Percentiles rank a stretch among this genome's conserved stretches.
These are phyloP conservation scores for Epizoanthus stellaris DNA, from an alignment of 92 coral and sea anemone species.

Conservation along the genomic window DNA sequence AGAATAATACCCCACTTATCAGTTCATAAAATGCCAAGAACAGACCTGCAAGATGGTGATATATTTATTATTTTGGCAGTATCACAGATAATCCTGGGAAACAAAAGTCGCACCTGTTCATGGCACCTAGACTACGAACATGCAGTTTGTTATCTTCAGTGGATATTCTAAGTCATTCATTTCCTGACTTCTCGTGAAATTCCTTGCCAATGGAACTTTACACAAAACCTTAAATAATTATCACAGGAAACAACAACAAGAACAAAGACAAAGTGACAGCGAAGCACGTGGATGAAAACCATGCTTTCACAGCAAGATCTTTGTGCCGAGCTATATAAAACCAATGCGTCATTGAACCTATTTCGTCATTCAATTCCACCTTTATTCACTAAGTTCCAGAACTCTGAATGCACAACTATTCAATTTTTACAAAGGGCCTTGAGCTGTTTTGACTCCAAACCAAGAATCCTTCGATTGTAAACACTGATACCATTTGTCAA, in stretches of 20 bases:
- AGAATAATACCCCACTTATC: slow-evolving; percentile 8
- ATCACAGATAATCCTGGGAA: not conserved
- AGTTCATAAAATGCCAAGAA: not conserved
- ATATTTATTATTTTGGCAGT: not conserved
- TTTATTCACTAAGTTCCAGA: not conserved
- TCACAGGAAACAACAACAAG: slow-evolving; percentile 19
- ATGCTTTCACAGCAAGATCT: slow-evolving; percentile 24
- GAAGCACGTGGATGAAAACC: slow-evolving; percentile 38
- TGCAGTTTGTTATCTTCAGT: too few species aligned
- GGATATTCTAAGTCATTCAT: not conserved
- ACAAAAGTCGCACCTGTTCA: too few species aligned
- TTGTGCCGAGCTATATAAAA: not conserved
- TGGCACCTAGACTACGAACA: too few species aligned
- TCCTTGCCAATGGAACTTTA: not conserved
- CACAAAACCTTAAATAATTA: slow-evolving; percentile 35
- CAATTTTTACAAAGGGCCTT: not conserved
- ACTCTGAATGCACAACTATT: not conserved
- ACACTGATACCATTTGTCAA: slow-evolving; percentile 21
- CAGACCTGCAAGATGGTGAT: not conserved
- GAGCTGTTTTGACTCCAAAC: not conserved
- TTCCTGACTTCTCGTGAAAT: slow-evolving; percentile 14
- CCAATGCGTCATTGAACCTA: slow-evolving; percentile 6
- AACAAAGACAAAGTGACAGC: slow-evolving; percentile 27
- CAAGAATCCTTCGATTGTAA: slow-evolving; percentile 19
- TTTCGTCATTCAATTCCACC: not conserved